A percentile compares a stretch with the other conserved stretches of the same genome.
phyloP scores from a whole-genome alignment of 2,797 vertebrate species.

The Hapalemur alaotrensis region DNA sequence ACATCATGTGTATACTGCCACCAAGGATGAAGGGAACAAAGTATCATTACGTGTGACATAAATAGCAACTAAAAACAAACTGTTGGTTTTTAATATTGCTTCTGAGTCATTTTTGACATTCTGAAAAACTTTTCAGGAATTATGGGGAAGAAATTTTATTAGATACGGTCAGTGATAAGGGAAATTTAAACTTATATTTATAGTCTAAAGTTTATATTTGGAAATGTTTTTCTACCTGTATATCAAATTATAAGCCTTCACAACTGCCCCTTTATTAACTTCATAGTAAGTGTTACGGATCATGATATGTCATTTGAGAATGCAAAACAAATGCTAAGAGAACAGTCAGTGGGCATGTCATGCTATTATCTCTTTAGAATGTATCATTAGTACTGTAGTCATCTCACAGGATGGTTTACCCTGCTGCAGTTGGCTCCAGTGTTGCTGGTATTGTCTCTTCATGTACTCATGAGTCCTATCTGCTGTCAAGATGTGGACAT shows the following conservation, averaged over 20 bases:
- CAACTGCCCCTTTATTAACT: background rate
- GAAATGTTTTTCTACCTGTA: conserved; percentile 35
- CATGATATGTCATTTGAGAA: conserved; percentile 1
- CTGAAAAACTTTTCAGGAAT: background rate
- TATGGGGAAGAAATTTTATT: background rate
- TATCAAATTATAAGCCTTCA: conserved; percentile 50
- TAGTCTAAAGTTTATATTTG: background rate
- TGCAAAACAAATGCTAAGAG: conserved; percentile 30
- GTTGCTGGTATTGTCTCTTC: conserved; percentile 28
- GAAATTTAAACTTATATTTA: background rate
- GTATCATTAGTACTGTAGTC: background rate
- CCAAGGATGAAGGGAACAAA: background rate
- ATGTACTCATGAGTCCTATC: background rate
- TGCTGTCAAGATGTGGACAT: conserved; percentile 25
- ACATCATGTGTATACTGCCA: background rate
- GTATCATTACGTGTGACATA: background rate
- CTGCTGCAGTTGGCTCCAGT: background rate
- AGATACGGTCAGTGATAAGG: background rate
- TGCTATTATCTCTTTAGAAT: background rate
- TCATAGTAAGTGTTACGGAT: conserved; percentile 23
- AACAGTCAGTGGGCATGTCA: background rate
- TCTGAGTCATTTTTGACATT: background rate
- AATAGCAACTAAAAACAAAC: background rate
- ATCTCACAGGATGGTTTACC: background rate
- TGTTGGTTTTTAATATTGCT: background rate